These are phyloP conservation scores for Nomia melanderi DNA, from an alignment of 1,140 invertebrate species.

Conservation along the genomic window DNA sequence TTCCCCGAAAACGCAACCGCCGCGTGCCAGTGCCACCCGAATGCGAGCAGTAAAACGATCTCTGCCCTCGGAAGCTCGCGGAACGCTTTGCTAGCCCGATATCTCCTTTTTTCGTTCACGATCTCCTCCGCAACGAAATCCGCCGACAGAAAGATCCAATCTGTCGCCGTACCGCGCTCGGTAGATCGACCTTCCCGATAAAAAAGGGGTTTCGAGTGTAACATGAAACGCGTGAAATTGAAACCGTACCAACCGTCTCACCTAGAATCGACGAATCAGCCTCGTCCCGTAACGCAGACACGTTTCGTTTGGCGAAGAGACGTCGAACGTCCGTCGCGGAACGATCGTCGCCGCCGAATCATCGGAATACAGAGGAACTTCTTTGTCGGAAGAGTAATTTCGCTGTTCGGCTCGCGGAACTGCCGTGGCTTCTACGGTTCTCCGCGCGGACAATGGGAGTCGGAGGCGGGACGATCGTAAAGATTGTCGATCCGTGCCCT, in stretches of 20 bases:
- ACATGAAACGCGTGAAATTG: constrained; percentile 39
- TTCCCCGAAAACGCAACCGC: neutral
- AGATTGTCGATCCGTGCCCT: neutral
- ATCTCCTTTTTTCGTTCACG: neutral
- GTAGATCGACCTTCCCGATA: constrained; percentile 8
- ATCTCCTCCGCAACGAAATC: too few relatives aligned
- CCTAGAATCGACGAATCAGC: constrained; percentile 11
- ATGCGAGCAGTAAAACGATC: too few relatives aligned
- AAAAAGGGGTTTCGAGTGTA: neutral
- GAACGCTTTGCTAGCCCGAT: too few relatives aligned
- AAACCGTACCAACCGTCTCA: constrained; percentile 13
- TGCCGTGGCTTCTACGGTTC: constrained; percentile 10
- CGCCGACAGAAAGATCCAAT: constrained; percentile 26
- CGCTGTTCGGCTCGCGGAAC: neutral
- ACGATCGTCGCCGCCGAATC: constrained; percentile 6
- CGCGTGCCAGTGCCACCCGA: too few relatives aligned
- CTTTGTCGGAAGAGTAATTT: constrained; percentile 33
- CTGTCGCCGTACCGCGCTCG: neutral
- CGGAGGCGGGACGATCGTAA: constrained; percentile 25
- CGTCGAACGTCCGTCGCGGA: constrained; percentile 4
- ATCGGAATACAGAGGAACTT: constrained; percentile 18
- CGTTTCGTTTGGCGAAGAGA: neutral
- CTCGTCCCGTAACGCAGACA: neutral
- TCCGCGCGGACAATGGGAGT: too few relatives aligned
- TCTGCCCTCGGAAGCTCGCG: too few relatives aligned